These are phyloP conservation scores for Amphimallon solstitiale DNA, from an alignment of 2,888 invertebrate genomes.

Conservation along the genomic window DNA sequence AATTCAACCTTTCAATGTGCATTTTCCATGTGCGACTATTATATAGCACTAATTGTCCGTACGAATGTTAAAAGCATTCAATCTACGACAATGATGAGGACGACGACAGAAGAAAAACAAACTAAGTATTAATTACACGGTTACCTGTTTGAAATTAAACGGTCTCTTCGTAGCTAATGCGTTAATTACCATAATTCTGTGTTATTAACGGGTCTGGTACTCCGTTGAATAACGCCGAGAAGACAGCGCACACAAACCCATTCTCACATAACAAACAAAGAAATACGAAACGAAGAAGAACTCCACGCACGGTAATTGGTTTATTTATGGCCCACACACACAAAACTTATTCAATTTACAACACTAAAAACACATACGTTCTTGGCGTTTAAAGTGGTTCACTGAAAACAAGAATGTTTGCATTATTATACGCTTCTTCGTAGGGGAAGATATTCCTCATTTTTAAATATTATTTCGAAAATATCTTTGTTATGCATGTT, in stretches of 20 bases:
- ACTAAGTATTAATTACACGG: constrained; percentile 15
- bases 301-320: constrained; percentile 18
- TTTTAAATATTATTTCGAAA: too few species aligned
- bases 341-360: constrained; percentile 24
- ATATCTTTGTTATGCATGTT: too few species aligned
- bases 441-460: too few species aligned
- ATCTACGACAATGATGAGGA: too few species aligned
- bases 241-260: not conserved
- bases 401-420: too few species aligned
- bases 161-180: constrained; percentile 15
- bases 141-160: constrained; percentile 18
- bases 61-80: too few species aligned
- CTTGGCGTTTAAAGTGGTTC: too few species aligned
- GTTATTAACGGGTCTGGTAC: constrained; percentile 14
- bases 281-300: constrained; percentile 15
- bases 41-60: too few species aligned
- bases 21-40: too few species aligned
- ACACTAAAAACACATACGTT: constrained; percentile 2
- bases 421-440: too few species aligned
- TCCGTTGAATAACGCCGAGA: not conserved
- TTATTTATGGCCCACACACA: constrained; percentile 23
- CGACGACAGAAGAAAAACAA: constrained; percentile 5
- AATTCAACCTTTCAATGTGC: too few species aligned
- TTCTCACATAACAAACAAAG: not conserved
- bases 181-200: constrained; percentile 24